Conservation (phyloP, 1,140 invertebrate genomes). For the Matsumurasca onukii region DNA sequence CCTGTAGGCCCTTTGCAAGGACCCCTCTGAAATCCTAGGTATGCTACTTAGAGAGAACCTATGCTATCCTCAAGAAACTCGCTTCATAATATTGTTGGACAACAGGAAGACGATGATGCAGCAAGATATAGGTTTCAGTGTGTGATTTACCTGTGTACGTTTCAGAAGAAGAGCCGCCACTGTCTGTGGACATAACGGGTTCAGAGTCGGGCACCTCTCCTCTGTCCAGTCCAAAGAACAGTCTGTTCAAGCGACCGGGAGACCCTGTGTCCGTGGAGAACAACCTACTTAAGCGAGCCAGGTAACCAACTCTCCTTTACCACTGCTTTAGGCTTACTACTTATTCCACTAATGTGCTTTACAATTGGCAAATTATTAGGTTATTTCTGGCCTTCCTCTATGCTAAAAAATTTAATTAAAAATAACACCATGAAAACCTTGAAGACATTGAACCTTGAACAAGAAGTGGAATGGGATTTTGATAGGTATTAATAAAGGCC, state of each 20-base stretch:
- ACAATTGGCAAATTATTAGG: not conserved
- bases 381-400: not conserved
- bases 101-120: too few relatives aligned
- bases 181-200: constrained; percentile 38
- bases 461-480: not conserved
- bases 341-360: not conserved
- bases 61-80: too few relatives aligned
- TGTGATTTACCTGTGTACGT: constrained; percentile 9
- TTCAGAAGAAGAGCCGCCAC: constrained; percentile 40
- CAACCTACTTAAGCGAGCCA: constrained; percentile 50
- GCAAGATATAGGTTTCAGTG: too few relatives aligned
- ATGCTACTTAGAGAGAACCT: too few relatives aligned
- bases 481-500: not conserved
- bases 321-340: not conserved
- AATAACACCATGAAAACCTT: too few relatives aligned
- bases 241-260: constrained; percentile 53
- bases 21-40: too few relatives aligned
- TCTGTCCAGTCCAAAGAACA: constrained; percentile 42
- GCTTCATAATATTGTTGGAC: too few relatives aligned
- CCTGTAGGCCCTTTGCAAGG: too few relatives aligned
- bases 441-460: not conserved
- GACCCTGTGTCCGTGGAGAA: constrained; percentile 53
- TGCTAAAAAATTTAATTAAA: too few relatives aligned
- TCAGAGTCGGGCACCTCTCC: constrained; percentile 43
- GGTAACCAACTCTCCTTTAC: constrained; percentile 34